A percentile compares a stretch with the other conserved stretches of the same genome.
Evolutionary conservation across 2,113 vertebrate genomes (phyloP).

Genomic region (Pampusana beccarii): DNA sequence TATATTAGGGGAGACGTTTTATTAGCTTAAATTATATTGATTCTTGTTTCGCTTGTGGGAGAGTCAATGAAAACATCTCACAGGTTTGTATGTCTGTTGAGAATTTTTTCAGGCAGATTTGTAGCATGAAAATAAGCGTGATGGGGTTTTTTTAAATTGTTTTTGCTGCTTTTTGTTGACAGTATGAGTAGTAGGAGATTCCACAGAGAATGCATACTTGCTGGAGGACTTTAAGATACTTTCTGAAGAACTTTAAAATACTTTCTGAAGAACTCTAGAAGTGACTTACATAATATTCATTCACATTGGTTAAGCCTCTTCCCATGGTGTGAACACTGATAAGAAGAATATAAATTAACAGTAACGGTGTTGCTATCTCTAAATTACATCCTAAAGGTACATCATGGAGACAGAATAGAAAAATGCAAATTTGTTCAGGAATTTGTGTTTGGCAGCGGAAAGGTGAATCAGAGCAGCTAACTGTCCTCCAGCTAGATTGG

Average conservation of each 20-base stretch:
- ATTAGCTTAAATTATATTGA: background rate
- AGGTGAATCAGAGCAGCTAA: background rate
- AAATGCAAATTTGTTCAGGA: constrained; percentile 16
- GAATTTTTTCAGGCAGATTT: background rate
- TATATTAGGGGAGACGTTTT: background rate
- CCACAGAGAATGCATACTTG: background rate
- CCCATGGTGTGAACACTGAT: background rate
- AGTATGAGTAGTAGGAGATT: background rate
- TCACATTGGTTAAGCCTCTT: background rate
- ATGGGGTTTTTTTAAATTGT: background rate
- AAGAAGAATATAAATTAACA: constrained; percentile 45
- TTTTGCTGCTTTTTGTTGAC: background rate
- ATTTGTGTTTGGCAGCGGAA: background rate
- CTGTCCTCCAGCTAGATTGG: background rate
- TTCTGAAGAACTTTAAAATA: background rate
- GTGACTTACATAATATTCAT: constrained; percentile 1
- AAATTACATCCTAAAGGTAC: constrained; percentile 50
- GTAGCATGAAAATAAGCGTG: background rate
- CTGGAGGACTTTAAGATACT: background rate
- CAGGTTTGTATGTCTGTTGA: background rate
- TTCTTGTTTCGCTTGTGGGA: background rate
- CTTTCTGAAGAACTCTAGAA: background rate
- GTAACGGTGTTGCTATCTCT: background rate
- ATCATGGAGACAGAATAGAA: background rate
- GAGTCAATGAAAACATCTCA: background rate